These are phyloP conservation scores for Hestina assimilis DNA, from an alignment of 1,140 invertebrate genomes.

Conservation along the genomic window DNA sequence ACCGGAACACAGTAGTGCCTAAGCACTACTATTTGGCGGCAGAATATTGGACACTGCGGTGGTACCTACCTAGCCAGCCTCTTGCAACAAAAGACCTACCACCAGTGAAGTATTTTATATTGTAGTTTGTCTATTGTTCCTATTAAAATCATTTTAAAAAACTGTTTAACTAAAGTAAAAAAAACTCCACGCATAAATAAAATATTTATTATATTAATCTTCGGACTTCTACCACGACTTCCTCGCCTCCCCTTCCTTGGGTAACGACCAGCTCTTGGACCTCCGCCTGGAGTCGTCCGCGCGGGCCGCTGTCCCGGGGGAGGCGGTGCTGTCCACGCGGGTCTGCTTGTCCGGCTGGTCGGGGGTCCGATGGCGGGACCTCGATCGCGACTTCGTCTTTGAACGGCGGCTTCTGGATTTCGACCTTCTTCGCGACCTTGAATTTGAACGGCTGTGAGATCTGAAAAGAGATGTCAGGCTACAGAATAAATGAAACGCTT, in stretches of 20 bases:
- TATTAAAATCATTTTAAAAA: no score
- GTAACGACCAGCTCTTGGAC: slow-evolving; percentile 56
- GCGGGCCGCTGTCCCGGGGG: not conserved
- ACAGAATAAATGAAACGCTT: no score
- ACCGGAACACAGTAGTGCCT: no score
- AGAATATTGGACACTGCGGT: no score
- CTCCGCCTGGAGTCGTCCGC: slow-evolving; percentile 1
- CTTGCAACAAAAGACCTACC: no score
- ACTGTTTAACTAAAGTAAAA: not conserved
- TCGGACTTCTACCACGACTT: slow-evolving; percentile 59
- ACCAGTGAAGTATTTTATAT: no score
- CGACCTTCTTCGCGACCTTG: slow-evolving; percentile 30
- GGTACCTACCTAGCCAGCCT: no score
- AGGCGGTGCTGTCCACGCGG: not conserved
- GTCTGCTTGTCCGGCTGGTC: slow-evolving; percentile 13
- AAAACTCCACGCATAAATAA: not conserved
- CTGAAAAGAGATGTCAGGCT: slow-evolving; percentile 24
- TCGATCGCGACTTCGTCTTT: slow-evolving; percentile 28
- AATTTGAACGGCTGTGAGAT: slow-evolving; percentile 36
- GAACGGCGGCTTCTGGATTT: slow-evolving; percentile 17
- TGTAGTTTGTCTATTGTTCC: no score
- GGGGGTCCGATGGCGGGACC: slow-evolving; percentile 17
- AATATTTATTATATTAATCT: slow-evolving; percentile 27
- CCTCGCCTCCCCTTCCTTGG: slow-evolving; percentile 36
- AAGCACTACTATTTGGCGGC: no score